Evolutionary conservation across 37 sponge, comb jelly and placozoan genomes (phyloP), one percentile per base, ranked within the genome.

Genomic region (Chondrosia reniformis): DNA sequence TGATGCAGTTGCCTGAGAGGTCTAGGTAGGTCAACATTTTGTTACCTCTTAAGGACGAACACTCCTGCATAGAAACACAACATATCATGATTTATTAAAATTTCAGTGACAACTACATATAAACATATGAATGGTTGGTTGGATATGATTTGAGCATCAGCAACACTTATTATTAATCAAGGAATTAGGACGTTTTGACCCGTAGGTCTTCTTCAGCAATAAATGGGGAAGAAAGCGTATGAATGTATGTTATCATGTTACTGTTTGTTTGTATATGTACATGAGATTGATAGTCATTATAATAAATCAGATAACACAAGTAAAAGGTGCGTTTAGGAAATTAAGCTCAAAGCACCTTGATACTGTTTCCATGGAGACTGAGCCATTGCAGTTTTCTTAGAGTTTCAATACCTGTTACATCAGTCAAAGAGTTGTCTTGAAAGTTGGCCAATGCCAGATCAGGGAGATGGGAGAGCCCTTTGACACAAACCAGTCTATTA

Each of bases 281-380:
- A 49, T 49, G 52, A 49, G 15, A 15, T 49, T 10, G 52, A 49
- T 19, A 49, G 52, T 49, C 15, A 15, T 15, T 49, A 49, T 19
- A 49, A 49, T 10, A 49, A 10, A 19, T 49, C 15, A 15, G 15
- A 49, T 49, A 49, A n/a, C n/a, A n/a, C n/a, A n/a, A n/a, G n/a
- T n/a, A n/a, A n/a, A n/a, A n/a, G n/a, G n/a, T n/a, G n/a, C n/a
- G n/a, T n/a, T n/a, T n/a, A n/a, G n/a, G n/a, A n/a, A n/a, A n/a
- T n/a, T n/a, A n/a, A n/a, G n/a, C n/a, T n/a, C n/a, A n/a, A n/a
- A n/a, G 28, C 27, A 90, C 91, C 87, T 76, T 83, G 46, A 90
- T 74, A 72, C 77, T 86, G 81, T 90, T 90, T 19, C 83, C 83
- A 46, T 83, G 80, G 31, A 90, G 61, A 36, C 84, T 75, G 49